Percentiles rank a stretch among this genome's conserved stretches.
These are phyloP conservation scores for Caenorhabditis virilis DNA, from an alignment of 2,888 invertebrate species.

Conservation along the genomic window DNA sequence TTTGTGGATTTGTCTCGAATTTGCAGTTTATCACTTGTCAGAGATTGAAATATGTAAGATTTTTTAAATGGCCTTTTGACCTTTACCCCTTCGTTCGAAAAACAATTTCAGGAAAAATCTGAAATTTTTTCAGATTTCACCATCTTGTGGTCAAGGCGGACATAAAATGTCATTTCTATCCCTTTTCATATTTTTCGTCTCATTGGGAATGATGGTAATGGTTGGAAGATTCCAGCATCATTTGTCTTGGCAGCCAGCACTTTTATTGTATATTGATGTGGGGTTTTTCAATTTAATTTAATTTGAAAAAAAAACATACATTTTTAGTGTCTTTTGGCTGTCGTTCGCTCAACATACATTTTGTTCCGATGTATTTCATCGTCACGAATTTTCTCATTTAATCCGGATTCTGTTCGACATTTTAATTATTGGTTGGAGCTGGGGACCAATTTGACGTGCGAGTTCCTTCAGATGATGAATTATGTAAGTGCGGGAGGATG, in stretches of 20 bases:
- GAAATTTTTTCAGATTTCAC: conserved; percentile 21
- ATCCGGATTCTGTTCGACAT: conserved; percentile 41
- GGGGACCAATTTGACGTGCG: conserved; percentile 24
- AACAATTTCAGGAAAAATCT: background rate
- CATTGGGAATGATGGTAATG: conserved; percentile 19
- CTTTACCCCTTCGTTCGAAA: background rate
- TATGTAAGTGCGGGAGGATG: conserved; percentile 17
- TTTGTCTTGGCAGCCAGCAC: conserved; percentile 28
- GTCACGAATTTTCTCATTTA: conserved; percentile 34
- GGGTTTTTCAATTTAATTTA: background rate
- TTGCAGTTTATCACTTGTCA: conserved; percentile 47
- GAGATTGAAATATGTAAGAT: conserved; percentile 46
- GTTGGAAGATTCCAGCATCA: conserved; percentile 19
- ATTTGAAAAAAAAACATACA: background rate
- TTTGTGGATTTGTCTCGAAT: conserved; percentile 43
- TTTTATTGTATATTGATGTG: conserved; percentile 31
- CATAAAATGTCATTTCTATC: conserved; percentile 28
- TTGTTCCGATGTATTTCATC: conserved; percentile 47
- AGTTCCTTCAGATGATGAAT: conserved; percentile 37
- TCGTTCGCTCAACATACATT: conserved; percentile 43
- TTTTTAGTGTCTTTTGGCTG: conserved; percentile 42
- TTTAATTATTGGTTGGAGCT: conserved; percentile 51
- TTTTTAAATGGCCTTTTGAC: background rate
- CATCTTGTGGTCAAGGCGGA: conserved; percentile 23
- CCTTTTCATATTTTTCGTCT: conserved; percentile 17